Percentiles rank a stretch among this genome's conserved stretches.
phyloP scores from a whole-genome alignment of 2,113 vertebrate genomes.

The Stegostoma tigrinum region DNA sequence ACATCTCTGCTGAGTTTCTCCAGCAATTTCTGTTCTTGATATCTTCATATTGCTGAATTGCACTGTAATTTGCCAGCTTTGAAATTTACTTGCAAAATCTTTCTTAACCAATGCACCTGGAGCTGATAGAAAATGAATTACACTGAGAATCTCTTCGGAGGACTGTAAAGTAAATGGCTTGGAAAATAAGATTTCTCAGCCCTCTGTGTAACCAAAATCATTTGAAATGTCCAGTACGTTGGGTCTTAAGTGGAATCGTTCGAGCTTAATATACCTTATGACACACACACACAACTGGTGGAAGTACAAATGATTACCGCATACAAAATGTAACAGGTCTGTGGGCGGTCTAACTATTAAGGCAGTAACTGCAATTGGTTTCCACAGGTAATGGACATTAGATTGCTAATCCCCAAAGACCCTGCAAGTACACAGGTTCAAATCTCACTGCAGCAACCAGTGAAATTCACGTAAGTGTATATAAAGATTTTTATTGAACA shows the following conservation, averaged over 20 bases:
- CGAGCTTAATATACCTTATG: not conserved
- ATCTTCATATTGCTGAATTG: not conserved
- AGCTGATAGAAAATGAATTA: not conserved
- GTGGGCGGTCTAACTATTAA: not conserved
- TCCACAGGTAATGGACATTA: too few species aligned
- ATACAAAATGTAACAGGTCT: not conserved
- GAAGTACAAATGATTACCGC: too few species aligned
- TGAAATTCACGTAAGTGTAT: too few species aligned
- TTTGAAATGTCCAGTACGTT: not conserved
- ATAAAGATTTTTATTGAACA: too few species aligned
- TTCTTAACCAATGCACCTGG: not conserved
- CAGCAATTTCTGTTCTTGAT: not conserved
- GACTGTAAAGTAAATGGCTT: not conserved
- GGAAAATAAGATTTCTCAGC: not conserved
- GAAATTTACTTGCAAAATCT: not conserved
- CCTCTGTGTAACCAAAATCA: not conserved
- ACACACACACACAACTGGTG: not conserved
- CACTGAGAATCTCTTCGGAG: not conserved
- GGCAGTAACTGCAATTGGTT: not conserved
- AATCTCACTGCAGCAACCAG: too few species aligned
- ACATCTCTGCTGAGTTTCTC: too few species aligned
- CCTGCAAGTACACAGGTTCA: too few species aligned
- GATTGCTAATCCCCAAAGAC: too few species aligned
- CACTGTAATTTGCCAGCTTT: not conserved
- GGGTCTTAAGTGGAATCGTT: not conserved